Evolutionary conservation across 2,888 invertebrate species (phyloP), one percentile per base, ranked within the genome.

Genomic region (Malthinus flaveolus): DNA sequence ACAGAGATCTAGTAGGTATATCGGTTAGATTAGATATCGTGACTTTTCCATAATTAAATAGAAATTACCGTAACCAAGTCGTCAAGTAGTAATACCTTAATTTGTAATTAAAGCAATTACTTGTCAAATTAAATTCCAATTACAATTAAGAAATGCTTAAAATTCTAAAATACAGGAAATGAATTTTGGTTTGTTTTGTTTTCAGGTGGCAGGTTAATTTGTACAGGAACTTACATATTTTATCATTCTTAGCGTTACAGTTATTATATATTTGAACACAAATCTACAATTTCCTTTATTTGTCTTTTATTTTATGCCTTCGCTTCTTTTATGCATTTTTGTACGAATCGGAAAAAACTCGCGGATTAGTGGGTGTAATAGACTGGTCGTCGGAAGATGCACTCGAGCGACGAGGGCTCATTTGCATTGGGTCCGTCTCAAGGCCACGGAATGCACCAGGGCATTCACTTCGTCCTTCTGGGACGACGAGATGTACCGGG

Each of bases 381-480:
- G 62, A 42, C 57, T 56, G 62, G 58, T 62, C 50, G 60, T 62
- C 57, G 62, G 63, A 66, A 67, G 68, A 68, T 65, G 67, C 71
- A 69, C 63, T 68, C 66, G 63, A 67, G 62, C 67, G 68, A 66
- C 65, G 67, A 57, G 68, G 66, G 68, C 62, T 66, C 66, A 69
- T 70, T 70, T 70, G 70, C 70, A 70, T 70, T 66, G 69, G 68
- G 69, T 66, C 66, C 64, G 70, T 70, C 70, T 70, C 70, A 70
- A 70, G 70, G 70, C 68, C 69, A 70, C 64, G 59, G 61, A 51
- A 59, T 57, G 64, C 56, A 61, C 56, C 56, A 59, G 59, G 59
- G 58, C 49, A 60, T 61, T 61, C 54, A 58, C 58, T 51, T 48
- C 51, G 36, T 39, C 57, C 54, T 45, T 47, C 57, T 35, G 36